These are phyloP conservation scores for Tanytarsus gracilentus DNA, from an alignment of 2,888 invertebrate genomes.

Conservation along the genomic window DNA sequence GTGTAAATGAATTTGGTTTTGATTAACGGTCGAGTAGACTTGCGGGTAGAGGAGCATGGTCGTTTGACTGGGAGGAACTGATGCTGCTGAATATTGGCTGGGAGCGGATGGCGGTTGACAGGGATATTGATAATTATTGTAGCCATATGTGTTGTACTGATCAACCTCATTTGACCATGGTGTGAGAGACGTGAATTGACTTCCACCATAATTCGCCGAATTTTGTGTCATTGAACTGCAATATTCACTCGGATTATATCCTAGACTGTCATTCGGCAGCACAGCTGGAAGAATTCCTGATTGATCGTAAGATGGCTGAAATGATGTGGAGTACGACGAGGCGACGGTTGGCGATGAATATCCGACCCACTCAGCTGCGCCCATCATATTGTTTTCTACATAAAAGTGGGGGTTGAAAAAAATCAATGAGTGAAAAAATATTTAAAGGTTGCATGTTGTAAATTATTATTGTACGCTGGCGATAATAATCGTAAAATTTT, in stretches of 20 bases:
- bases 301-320: constrained; percentile 11
- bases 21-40: constrained; percentile 69
- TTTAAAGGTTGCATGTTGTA: neutral
- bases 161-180: constrained; percentile 36
- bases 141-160: constrained; percentile 45
- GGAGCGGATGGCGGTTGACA: constrained; percentile 42
- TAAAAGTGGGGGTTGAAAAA: constrained; percentile 32
- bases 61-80: constrained; percentile 45
- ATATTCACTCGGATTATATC: constrained; percentile 22
- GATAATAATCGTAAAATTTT: constrained; percentile 23
- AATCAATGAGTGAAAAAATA: constrained; percentile 1
- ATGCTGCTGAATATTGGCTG: constrained; percentile 40
- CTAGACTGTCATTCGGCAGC: constrained; percentile 5
- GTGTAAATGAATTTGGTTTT: constrained; percentile 78
- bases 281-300: constrained; percentile 11
- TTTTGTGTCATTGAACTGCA: constrained; percentile 1
- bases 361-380: constrained; percentile 55
- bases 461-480: constrained; percentile 4
- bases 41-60: constrained; percentile 71
- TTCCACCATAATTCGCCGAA: neutral
- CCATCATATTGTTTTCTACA: constrained; percentile 52
- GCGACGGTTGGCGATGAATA: constrained; percentile 46
- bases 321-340: constrained; percentile 45
- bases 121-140: constrained; percentile 65
- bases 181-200: constrained; percentile 40